Base-by-base conservation (phyloP, 2,113 vertebrate species). In the Mastomys natalensis region DNA sequence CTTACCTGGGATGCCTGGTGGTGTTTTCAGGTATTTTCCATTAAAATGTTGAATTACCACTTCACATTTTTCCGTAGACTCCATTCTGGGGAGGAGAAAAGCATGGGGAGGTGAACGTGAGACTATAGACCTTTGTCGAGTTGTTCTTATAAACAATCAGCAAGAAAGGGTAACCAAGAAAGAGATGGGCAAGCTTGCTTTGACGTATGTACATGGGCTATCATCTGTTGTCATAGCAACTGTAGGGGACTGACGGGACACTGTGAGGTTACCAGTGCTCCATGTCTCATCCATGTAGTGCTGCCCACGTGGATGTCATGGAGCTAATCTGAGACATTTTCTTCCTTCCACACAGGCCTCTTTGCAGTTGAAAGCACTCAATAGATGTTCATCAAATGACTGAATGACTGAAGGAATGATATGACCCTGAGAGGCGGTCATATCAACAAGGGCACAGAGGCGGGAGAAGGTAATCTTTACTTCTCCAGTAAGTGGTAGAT, bases 41-140 rank as follows among this genome's bases (percentile, higher is more conserved):
- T 99, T 99, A 98, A 99, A 99, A 99, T 99, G 99, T 7, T 99
- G 99, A 98, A 99, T 99, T 97, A 99, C 99, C 98, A 99, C 99
- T 98, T 99, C 99, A 99, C 99, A 99, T 98, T 99, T 99, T 98
- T 99, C 99, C 97, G 99, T 99, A 95, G 99, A 99, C 91, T 99
- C 99, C 99, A 99, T 99, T 98, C 99, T 99, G 95, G 87, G 22
- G 34, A 12, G 7, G 31, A 16, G 31, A 62, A 43, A 96, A 97
- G 82, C 45, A 85, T 64, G 40, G 82, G 26, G 26, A 96, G 17
- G 73, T 62, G 93, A 93, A 97, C 17, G 82, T 55, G 64, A 55
- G 95, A 58, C 97, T 40, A 90, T 53, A 72, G 24, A 73, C 17
- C 76, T 87, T 62, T 48, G 21, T 81, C 29, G 51, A 62, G 21